Evolutionary conservation across 2,113 vertebrate species (phyloP).

Genomic region (Tiliqua scincoides): DNA sequence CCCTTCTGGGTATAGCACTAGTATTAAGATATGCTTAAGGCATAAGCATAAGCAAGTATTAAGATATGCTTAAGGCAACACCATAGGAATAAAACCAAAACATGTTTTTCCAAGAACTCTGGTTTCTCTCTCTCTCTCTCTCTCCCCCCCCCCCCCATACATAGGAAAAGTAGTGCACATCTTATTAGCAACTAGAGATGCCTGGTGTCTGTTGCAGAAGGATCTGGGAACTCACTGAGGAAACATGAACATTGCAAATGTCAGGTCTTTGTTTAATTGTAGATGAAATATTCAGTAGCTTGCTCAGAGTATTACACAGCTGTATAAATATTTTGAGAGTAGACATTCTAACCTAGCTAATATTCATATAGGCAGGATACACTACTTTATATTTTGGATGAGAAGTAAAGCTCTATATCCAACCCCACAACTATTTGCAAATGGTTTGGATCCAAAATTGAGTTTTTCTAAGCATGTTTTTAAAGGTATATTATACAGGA

Average conservation of each 20-base stretch:
- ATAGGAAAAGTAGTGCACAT: neutral
- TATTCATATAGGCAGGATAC: slow-evolving; percentile 28
- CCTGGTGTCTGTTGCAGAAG: neutral
- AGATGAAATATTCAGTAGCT: slow-evolving; percentile 57
- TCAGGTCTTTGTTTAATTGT: slow-evolving; percentile 60
- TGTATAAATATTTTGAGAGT: slow-evolving; percentile 64
- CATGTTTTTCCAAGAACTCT: slow-evolving; percentile 8
- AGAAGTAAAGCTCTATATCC: neutral
- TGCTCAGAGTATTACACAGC: slow-evolving; percentile 47
- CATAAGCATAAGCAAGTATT: too few species aligned
- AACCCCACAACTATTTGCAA: neutral
- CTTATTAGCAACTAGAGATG: slow-evolving; percentile 46
- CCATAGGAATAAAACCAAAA: slow-evolving; percentile 40
- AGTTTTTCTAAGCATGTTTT: neutral
- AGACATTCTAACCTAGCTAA: slow-evolving; percentile 55
- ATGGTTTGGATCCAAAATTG: fast-evolving
- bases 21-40: slow-evolving; percentile 41
- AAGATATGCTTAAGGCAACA: slow-evolving; percentile 39
- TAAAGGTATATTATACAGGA: neutral
- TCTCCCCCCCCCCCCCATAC: slow-evolving; percentile 13
- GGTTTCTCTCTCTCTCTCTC: neutral
- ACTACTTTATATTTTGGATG: slow-evolving; percentile 11
- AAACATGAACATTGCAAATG: slow-evolving; percentile 58
- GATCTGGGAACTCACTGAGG: slow-evolving; percentile 27
- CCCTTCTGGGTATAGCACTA: slow-evolving; percentile 2